These are phyloP conservation scores for Reticulitermes speratus DNA, from an alignment of 1,140 invertebrate species.

Conservation along the genomic window DNA sequence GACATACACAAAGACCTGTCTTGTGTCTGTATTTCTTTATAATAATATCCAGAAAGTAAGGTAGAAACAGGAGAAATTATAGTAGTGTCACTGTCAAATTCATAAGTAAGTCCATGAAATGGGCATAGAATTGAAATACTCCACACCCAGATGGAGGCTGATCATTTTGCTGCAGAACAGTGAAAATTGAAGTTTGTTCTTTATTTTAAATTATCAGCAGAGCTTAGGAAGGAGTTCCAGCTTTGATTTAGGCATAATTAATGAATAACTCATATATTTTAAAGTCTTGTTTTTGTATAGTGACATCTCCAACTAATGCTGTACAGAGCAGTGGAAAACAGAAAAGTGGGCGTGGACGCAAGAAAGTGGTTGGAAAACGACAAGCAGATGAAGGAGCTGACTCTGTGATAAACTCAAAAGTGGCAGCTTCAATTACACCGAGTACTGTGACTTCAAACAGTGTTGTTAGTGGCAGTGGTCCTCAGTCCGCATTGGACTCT, in stretches of 20 bases:
- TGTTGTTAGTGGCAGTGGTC: neutral
- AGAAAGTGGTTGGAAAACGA: neutral
- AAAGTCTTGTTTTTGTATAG: neutral
- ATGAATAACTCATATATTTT: neutral
- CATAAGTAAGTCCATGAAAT: too few relatives aligned
- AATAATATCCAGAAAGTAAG: too few relatives aligned
- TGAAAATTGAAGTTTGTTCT: too few relatives aligned
- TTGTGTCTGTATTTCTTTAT: too few relatives aligned
- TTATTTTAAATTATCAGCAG: too few relatives aligned
- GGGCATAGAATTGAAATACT: too few relatives aligned
- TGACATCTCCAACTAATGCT: neutral
- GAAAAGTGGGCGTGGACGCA: constrained; percentile 12
- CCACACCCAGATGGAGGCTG: too few relatives aligned
- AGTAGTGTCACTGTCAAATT: too few relatives aligned
- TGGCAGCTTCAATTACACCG: neutral
- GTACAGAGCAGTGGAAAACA: neutral
- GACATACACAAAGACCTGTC: too few relatives aligned
- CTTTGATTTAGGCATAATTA: neutral
- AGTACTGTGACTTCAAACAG: neutral
- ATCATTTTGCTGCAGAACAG: too few relatives aligned
- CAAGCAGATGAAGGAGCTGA: neutral
- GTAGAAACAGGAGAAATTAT: too few relatives aligned
- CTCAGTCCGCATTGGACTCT: neutral
- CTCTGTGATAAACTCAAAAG: neutral
- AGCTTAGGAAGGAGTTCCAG: too few relatives aligned